Base-by-base conservation (phyloP, 2,113 vertebrate species). In the Coryphaenoides rupestris region DNA sequence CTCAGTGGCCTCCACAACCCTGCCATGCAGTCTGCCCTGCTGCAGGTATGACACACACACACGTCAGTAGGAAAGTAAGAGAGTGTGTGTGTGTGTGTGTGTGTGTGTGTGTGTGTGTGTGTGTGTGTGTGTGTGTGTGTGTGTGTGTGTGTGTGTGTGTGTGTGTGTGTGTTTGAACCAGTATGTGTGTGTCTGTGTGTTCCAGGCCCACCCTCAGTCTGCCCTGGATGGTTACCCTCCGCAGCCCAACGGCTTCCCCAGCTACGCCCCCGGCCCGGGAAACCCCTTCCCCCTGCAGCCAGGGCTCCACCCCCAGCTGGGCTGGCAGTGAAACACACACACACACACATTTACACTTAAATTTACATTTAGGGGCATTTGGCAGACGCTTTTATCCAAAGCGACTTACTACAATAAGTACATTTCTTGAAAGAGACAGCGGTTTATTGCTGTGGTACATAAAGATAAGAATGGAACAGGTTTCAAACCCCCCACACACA, bases 251-350 rank as follows among this genome's bases (percentile, higher is more conserved):
- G 93, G 91, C 50, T 98, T 95, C 80, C 82, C 92, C 71, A 94
- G 90, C 84, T 98, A 96, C 58, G 84, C 95, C 1, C 84, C 95
- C 13, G 87, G 92, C n/a, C 88, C 94, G 47, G 95, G 94, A 75
- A 90, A 93, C 33, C 91, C 95, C 3, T 99, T 97, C 83, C 84
- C 94, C 47, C 85, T 98, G 70, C 97, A 98, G 23, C 93, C 96
- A 5, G 91, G 95, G 70, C 89, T 98, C 58, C 90, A 92, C 72
- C 95, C 95, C 2, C 94, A 95, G 83, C 89, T 94, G 70, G 95
- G 96, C 57, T 99, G 97, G 97, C 97, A 98, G 81, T 99, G 90
- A 91, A 67, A 23, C 19, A 21, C 10, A 62, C 14, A 57, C 12
- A 19, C 26, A 21, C 6, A 46, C 53, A 55, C 53, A 54, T 28